A percentile compares a stretch with the other conserved stretches of the same genome.
Conservation (phyloP, 2,113 vertebrate genomes). For the Nicator chloris region DNA sequence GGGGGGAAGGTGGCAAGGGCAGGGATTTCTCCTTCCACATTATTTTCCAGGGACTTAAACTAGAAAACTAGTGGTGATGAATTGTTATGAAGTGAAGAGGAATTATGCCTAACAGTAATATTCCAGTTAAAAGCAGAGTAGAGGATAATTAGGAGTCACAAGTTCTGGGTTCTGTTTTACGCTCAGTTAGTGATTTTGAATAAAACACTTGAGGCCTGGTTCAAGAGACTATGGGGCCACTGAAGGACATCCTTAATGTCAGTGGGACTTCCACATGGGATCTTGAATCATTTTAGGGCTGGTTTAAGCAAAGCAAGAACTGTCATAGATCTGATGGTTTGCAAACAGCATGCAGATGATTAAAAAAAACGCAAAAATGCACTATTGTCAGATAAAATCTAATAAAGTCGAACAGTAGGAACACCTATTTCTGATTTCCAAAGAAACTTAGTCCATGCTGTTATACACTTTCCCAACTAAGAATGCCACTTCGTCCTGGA, state of each 20-base stretch:
- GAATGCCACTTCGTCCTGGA: neutral
- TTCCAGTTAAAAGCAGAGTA: neutral
- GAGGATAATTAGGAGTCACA: neutral
- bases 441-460: neutral
- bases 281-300: neutral
- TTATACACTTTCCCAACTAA: neutral
- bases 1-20: accelerated
- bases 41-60: neutral
- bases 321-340: neutral
- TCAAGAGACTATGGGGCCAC: neutral
- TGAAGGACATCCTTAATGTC: neutral
- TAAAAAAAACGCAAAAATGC: neutral
- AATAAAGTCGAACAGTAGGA: neutral
- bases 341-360: neutral
- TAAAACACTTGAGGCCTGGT: neutral
- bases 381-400: neutral
- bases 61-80: neutral
- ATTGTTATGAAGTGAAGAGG: neutral
- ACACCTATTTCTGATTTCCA: neutral
- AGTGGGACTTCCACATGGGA: neutral
- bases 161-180: neutral
- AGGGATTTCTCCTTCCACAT: neutral
- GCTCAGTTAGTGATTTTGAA: neutral
- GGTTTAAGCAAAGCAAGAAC: neutral
- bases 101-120: neutral